These are phyloP conservation scores for Poeciliopsis occidentalis DNA, from an alignment of 2,113 vertebrate genomes.

Conservation along the genomic window DNA sequence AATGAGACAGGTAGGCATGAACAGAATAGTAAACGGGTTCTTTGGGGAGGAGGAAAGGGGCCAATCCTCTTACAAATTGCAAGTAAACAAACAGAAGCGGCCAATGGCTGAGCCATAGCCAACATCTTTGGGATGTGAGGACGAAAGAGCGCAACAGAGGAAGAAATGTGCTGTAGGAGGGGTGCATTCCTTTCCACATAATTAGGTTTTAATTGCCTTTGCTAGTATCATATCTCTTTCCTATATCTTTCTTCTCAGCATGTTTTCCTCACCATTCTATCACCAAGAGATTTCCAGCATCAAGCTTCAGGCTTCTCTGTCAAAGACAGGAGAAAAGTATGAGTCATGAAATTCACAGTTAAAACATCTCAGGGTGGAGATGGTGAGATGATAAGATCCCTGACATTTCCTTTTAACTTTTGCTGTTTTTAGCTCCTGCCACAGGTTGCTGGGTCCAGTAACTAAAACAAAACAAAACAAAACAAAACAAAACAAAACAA, in stretches of 20 bases:
- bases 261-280: conserved; percentile 9
- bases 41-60: conserved; percentile 59
- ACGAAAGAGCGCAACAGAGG: conserved; percentile 16
- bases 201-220: conserved; percentile 55
- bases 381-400: conserved; percentile 15
- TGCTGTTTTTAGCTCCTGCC: conserved; percentile 13
- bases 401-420: conserved; percentile 50
- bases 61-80: conserved; percentile 63
- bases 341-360: conserved; percentile 38
- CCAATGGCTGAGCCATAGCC: conserved; percentile 53
- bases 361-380: conserved; percentile 25
- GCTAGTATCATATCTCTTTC: conserved; percentile 39
- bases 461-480: conserved; percentile 9
- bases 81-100: conserved; percentile 65
- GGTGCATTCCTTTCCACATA: conserved; percentile 62
- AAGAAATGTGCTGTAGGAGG: conserved; percentile 23
- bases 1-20: conserved; percentile 65
- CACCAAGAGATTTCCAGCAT: background rate
- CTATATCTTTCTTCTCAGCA: conserved; percentile 26
- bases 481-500: background rate
- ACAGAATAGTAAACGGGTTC: conserved; percentile 66
- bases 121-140: conserved; percentile 45
- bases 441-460: conserved; percentile 16
- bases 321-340: background rate
- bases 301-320: background rate